Evolutionary conservation across 35 echinoderm and acorn worm genomes (phyloP), one percentile per base, ranked within the genome.

Genomic region (Chiridota heheva): DNA sequence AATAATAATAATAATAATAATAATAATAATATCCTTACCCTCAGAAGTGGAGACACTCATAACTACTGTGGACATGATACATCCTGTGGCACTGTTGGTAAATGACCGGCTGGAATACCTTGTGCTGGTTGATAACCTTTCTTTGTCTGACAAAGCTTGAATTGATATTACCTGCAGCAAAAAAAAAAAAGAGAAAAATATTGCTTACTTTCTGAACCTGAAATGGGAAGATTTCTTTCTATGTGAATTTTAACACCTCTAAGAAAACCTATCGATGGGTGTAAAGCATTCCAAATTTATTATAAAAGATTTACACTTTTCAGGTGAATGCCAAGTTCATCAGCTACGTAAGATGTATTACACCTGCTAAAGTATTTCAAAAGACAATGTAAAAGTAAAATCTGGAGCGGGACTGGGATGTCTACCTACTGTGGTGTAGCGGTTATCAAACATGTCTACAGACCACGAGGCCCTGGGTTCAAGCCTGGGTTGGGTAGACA

Each of bases 101-200:
- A 42, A 72, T 8, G 69, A 72, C 36, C 69, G 37, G 8, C 44
- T 26, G 32, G 69, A 45, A 12, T 44, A 45, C 33, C 36, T 72
- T 22, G 69, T 72, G n/a, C 69, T 72, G 7, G 69, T 72, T 25
- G 69, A 72, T 12, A 72, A 44, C 33, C 69, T 72, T 22, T 72
- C 69, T 30, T 72, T 40, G 40, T 72, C 69, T 15, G 49, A 28
- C 36, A 72, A 24, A 7, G 69, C 69, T 25, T 72, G 69, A 44
- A 44, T 44, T 10, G 69, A 72, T 25, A 72, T 72, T 18, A 44
- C 69, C 69, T 72, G 42, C 0, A 36, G 24, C 15, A 69, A 69
- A 16, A 1, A 24, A 15, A 16, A 5, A 0, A 31, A 10, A 60
- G 0, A 5, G 15, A 57, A 57, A 57, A 1, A 57, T 18, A 24